Evolutionary conservation across 2,797 vertebrate genomes (phyloP), one percentile per base, ranked within the genome.

Genomic region (Darevskia nairensis): DNA sequence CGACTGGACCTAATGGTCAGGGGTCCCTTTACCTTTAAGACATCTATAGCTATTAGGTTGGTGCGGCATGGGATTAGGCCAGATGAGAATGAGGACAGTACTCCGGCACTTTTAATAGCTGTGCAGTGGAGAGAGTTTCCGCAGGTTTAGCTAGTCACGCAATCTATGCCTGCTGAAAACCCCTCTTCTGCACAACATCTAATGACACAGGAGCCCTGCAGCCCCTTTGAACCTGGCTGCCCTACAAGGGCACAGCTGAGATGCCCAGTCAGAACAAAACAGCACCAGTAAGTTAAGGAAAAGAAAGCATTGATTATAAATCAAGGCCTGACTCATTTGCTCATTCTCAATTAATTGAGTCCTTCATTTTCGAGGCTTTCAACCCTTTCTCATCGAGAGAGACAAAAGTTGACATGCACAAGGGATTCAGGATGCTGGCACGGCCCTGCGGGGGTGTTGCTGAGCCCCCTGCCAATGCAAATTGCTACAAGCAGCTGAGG

Each of bases 401-500:
- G 71, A 78, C 41, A 77, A 78, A 64, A 87, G 68, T 13, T 29
- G 19, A 66, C 46, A 64, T 3, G 6, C 19, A 46, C 29, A 44
- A 55, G 39, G 59, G 35, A 46, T 75, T 81, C 39, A 68, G 80
- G 80, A 87, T 82, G 71, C 86, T 86, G 50, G 71, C 55, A 74
- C 44, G 6, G 55, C 80, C 55, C 76, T 46, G 39, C 2, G 27
- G 32, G 55, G 50, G 25, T 81, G 41, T 64, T 64, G 79, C 69
- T 27, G 64, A 74, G 69, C 79, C 35, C 86, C 15, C 68, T 74
- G 69, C 79, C 86, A 82, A 64, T 82, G 80, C 86, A 82, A 87
- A 81, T 82, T 41, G 23, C 86, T 74, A 46, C 55, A 82, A 46
- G 80, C 86, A 87, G 80, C 69, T 87, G 86, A 66, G 71, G 29